Evolutionary conservation across 2,888 invertebrate species (phyloP).

Genomic region (Spodoptera littoralis): DNA sequence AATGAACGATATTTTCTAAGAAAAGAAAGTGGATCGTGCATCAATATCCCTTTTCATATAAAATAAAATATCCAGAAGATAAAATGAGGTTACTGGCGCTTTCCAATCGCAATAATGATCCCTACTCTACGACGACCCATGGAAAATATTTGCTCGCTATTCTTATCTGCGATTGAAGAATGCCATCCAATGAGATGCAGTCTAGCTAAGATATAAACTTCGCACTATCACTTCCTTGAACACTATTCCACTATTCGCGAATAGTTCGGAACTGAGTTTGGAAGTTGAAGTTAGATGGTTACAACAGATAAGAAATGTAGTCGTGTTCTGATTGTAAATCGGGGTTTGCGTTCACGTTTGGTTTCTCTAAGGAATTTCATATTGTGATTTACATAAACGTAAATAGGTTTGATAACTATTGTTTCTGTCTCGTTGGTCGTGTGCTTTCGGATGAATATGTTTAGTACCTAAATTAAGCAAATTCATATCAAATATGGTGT

Average conservation of each 20-base stretch:
- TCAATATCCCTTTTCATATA: neutral
- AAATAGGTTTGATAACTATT: too few species aligned
- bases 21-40: constrained; percentile 12
- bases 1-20: constrained; percentile 1
- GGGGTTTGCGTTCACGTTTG: neutral
- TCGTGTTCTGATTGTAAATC: neutral
- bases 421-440: too few species aligned
- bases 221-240: constrained; percentile 32
- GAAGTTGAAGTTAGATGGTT: constrained; percentile 4
- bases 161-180: constrained; percentile 29
- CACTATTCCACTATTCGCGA: constrained; percentile 31
- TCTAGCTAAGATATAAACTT: constrained; percentile 35
- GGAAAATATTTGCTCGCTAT: constrained; percentile 38
- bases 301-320: constrained; percentile 13
- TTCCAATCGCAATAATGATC: constrained; percentile 45
- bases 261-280: constrained; percentile 21
- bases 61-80: constrained; percentile 26
- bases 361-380: neutral
- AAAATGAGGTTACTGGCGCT: constrained; percentile 36
- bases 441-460: too few species aligned
- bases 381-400: neutral
- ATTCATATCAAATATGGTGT: too few species aligned
- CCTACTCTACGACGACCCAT: constrained; percentile 18
- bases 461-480: too few species aligned
- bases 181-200: constrained; percentile 23